Evolutionary conservation across 1,140 invertebrate genomes (phyloP), one percentile per base, ranked within the genome.

Genomic region (Cotesia chilonis): DNA sequence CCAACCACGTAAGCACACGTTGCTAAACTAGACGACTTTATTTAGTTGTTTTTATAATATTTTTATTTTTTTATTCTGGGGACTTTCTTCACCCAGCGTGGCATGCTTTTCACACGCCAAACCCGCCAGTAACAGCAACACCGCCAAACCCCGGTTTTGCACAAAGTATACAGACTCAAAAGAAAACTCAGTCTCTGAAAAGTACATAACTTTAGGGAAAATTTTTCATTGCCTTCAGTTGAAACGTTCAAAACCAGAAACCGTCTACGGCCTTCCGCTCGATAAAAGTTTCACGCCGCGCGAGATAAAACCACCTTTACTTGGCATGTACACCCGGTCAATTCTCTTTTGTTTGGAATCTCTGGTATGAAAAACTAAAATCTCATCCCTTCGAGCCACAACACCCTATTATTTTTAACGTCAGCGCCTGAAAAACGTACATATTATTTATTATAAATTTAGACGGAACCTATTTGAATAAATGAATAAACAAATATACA

Each of bases 1-100:
- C 74, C 87, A 90, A 81, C 88, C 90, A 81, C 89, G 90, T 90
- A 88, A 90, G 89, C 85, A 36, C 51, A 60, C 14, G 9, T 12
- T 63, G 10, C 41, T 12, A 12, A 14, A 41, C 38, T 9, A 10
- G 14, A 12, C 55, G 28, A 9, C 68, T 72, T 72, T 73, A 52
- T 65, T n/a, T 63, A 10, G 60, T 72, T 72, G 61, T 72, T 36
- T 65, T n/a, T 64, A 28, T 28, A 3, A 28, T 2, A 28, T 28
- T 28, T 28, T 28, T 28, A 28, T 28, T 28, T 28, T 28, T 28
- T 28, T 28, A 28, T 28, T 28, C 28, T 28, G 1, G 28, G 28
- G 28, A 28, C 10, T 47, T 47, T 47, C 2, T 47, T 9, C 5
- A 47, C 5, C 6, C 41, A 20, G 17, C 57, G 9, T 59, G 17